Evolutionary conservation across 2,113 vertebrate species (phyloP).

Genomic region (Nycticryphes semicollaris): DNA sequence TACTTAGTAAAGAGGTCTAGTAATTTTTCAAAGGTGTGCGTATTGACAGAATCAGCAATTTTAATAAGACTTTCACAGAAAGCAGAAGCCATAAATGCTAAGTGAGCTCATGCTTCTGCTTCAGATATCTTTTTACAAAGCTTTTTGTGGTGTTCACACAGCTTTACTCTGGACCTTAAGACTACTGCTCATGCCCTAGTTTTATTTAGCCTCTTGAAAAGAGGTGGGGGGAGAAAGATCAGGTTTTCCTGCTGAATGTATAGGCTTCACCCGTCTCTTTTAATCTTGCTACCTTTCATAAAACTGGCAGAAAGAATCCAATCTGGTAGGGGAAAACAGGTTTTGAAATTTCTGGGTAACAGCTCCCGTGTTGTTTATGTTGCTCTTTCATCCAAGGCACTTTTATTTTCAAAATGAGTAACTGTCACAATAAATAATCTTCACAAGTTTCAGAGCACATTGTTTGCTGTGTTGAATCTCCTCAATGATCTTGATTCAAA

Average conservation of each 20-base stretch:
- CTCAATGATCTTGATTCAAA: background rate
- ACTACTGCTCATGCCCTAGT: background rate
- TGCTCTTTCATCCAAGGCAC: background rate
- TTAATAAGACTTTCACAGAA: background rate
- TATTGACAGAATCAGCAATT: background rate
- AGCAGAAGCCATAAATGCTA: background rate
- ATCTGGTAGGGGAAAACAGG: background rate
- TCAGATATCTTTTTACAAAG: background rate
- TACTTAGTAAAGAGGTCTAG: background rate
- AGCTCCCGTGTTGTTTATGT: background rate
- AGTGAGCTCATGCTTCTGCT: background rate
- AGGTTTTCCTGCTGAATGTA: background rate
- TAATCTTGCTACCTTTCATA: background rate
- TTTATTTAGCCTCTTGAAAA: constrained; percentile 1
- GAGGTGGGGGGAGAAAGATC: background rate
- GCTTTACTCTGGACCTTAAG: background rate
- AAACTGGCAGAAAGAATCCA: background rate
- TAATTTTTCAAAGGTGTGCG: background rate
- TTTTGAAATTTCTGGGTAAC: background rate
- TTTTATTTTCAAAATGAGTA: background rate
- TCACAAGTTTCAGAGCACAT: background rate
- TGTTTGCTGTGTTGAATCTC: background rate
- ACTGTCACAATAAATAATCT: background rate
- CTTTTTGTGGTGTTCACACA: background rate
- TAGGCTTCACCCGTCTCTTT: background rate